A percentile compares a stretch with the other conserved stretches of the same genome.
Conservation (phyloP, 2,888 invertebrate species). For the Chymomyza caudatula region DNA sequence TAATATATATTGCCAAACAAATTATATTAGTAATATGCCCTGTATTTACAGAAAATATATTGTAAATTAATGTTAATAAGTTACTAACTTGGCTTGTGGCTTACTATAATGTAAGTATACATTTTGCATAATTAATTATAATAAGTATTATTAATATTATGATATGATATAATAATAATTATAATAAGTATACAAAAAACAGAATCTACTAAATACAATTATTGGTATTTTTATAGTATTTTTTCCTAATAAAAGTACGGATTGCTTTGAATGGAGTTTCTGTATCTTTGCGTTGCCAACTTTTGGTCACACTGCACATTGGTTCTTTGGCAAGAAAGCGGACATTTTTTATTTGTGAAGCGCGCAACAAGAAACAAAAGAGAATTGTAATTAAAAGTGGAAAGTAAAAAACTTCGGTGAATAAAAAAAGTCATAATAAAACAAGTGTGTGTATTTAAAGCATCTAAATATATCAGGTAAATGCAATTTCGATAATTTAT, state of each 20-base stretch:
- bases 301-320: neutral
- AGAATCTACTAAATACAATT: neutral
- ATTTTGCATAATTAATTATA: too few relatives aligned
- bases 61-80: too few relatives aligned
- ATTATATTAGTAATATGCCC: too few relatives aligned
- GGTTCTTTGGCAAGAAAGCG: constrained; percentile 5
- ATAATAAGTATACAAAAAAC: too few relatives aligned
- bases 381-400: constrained; percentile 32
- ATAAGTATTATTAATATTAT: too few relatives aligned
- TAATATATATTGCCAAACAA: too few relatives aligned
- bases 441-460: constrained; percentile 54
- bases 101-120: too few relatives aligned
- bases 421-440: constrained; percentile 36
- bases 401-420: constrained; percentile 6
- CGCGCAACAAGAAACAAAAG: constrained; percentile 27
- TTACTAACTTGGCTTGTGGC: too few relatives aligned
- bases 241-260: neutral
- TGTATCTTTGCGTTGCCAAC: neutral
- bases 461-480: constrained; percentile 53
- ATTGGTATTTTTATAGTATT: neutral
- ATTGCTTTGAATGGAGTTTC: neutral
- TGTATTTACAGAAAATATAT: too few relatives aligned
- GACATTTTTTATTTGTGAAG: constrained; percentile 31
- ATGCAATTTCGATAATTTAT: constrained; percentile 45
- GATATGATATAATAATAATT: too few relatives aligned